These are phyloP conservation scores for Tapera naevia DNA, from an alignment of 2,797 vertebrate species.

Conservation along the genomic window DNA sequence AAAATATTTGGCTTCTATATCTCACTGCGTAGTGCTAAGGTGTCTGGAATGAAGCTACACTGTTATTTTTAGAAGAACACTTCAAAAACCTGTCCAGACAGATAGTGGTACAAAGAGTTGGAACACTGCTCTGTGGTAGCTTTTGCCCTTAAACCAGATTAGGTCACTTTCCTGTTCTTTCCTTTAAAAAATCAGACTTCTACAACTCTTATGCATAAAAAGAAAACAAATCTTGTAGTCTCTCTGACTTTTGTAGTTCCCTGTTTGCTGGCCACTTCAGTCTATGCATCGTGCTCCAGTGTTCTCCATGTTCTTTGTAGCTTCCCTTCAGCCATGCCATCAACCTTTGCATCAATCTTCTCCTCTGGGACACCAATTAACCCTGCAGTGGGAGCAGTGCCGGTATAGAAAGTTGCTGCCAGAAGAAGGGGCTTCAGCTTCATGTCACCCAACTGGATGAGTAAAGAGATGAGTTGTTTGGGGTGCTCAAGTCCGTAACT, in stretches of 20 bases:
- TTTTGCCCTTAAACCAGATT: not conserved
- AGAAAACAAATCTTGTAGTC: not conserved
- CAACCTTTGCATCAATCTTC: not conserved
- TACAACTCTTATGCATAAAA: not conserved
- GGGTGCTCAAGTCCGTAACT: not conserved
- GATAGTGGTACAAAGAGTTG: not conserved
- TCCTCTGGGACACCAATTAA: not conserved
- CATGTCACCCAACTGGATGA: not conserved
- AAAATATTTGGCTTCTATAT: not conserved
- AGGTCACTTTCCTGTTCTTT: not conserved
- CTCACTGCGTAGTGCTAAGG: not conserved
- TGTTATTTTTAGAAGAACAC: not conserved
- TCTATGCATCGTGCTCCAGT: fast-evolving
- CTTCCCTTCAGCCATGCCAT: not conserved
- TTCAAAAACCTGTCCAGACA: not conserved
- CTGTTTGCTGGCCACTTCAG: not conserved
- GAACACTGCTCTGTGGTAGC: not conserved
- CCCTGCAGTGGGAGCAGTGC: not conserved
- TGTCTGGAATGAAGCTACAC: not conserved
- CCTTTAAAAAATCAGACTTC: not conserved
- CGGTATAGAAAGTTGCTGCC: not conserved
- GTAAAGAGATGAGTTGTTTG: not conserved
- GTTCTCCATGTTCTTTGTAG: not conserved
- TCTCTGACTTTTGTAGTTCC: not conserved
- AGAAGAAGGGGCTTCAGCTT: not conserved